Evolutionary conservation across 1,140 invertebrate species (phyloP).

Genomic region (Scaptomyza hsui): DNA sequence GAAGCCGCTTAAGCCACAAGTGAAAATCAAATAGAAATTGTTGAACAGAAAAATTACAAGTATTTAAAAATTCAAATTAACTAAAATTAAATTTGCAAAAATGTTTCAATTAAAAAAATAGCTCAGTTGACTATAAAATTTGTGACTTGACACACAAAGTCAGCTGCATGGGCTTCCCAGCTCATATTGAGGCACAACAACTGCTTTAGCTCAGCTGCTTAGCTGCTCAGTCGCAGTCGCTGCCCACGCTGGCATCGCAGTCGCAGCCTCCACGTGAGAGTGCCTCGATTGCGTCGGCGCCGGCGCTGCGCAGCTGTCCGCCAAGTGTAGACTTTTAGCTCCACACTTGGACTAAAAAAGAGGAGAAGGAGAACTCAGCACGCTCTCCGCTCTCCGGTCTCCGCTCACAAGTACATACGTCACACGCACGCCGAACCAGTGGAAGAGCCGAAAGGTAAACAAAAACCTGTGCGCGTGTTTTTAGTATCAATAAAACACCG

Average conservation of each 20-base stretch:
- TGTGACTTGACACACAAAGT: constrained; percentile 19
- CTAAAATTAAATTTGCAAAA: constrained; percentile 2
- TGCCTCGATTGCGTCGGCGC: constrained; percentile 29
- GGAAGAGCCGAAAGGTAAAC: constrained; percentile 72
- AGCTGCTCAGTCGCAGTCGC: constrained; percentile 23
- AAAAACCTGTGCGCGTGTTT: constrained; percentile 78
- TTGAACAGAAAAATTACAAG: neutral
- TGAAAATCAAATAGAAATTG: constrained; percentile 6
- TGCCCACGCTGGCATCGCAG: constrained; percentile 17
- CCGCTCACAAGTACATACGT: constrained; percentile 17
- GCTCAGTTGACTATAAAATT: neutral
- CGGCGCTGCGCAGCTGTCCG: constrained; percentile 36
- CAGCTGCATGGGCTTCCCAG: constrained; percentile 56
- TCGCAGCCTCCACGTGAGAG: constrained; percentile 3
- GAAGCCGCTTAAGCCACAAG: constrained; percentile 18
- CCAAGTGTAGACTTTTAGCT: constrained; percentile 40
- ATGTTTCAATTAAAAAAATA: neutral
- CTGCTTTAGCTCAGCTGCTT: constrained; percentile 4
- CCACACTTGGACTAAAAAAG: constrained; percentile 2
- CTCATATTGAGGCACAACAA: constrained; percentile 12
- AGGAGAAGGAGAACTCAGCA: neutral
- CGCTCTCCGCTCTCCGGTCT: neutral
- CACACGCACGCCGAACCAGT: constrained; percentile 33
- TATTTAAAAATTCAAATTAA: neutral
- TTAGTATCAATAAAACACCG: constrained; percentile 79